These are phyloP conservation scores for Drosophila auraria DNA, from an alignment of 1,140 invertebrate species.

Conservation along the genomic window DNA sequence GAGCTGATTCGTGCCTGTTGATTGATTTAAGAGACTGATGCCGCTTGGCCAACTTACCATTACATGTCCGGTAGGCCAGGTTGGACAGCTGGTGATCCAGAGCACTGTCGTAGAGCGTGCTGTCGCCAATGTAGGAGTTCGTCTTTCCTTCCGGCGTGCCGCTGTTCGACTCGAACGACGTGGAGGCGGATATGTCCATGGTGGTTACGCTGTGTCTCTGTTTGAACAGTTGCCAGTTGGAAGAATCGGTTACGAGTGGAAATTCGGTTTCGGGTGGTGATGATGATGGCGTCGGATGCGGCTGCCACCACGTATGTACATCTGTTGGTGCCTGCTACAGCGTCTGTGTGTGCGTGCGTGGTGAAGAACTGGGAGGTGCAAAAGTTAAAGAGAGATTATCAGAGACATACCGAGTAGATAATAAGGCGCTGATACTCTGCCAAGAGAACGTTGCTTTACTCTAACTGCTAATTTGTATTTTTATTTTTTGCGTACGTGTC, in stretches of 20 bases:
- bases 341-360: conserved; percentile 18
- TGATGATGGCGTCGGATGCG: conserved; percentile 10
- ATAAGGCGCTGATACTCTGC: conserved; percentile 19
- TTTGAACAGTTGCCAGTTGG: conserved; percentile 61
- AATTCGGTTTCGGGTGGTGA: conserved; percentile 67
- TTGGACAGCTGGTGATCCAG: conserved; percentile 72
- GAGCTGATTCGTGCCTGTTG: not conserved
- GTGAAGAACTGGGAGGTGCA: conserved; percentile 53
- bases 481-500: conserved; percentile 53
- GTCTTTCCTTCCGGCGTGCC: conserved; percentile 48
- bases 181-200: conserved; percentile 67
- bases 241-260: conserved; percentile 72
- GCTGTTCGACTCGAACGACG: conserved; percentile 54
- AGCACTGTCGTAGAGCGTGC: conserved; percentile 73
- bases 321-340: conserved; percentile 29
- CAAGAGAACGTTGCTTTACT: conserved; percentile 14
- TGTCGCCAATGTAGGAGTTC: conserved; percentile 53
- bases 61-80: conserved; percentile 71
- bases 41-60: conserved; percentile 60
- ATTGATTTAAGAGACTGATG: conserved; percentile 2
- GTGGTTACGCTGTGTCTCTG: conserved; percentile 26
- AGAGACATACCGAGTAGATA: conserved; percentile 41
- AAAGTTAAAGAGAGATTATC: conserved; percentile 52
- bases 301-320: conserved; percentile 47
- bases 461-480: conserved; percentile 46